These are phyloP conservation scores for Athetis lepigone DNA, from an alignment of 2,888 invertebrate genomes.

Conservation along the genomic window DNA sequence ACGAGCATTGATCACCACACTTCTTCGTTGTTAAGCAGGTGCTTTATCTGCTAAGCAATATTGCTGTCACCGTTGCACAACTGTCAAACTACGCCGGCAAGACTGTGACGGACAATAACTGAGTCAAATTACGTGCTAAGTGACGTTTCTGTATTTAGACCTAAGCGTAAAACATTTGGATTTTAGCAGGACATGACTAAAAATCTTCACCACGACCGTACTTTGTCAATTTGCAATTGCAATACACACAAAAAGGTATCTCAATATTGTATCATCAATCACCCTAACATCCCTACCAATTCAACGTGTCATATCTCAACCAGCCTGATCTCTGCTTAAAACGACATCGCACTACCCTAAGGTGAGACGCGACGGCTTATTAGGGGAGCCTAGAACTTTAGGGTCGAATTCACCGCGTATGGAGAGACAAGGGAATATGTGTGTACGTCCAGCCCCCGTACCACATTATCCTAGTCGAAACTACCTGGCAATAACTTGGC, in stretches of 20 bases:
- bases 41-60: too few species aligned
- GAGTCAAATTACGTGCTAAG: too few species aligned
- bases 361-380: slow-evolving; percentile 88
- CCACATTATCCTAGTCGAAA: slow-evolving; percentile 65
- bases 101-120: too few species aligned
- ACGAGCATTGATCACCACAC: too few species aligned
- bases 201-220: neutral
- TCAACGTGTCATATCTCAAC: slow-evolving; percentile 36
- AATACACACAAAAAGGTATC: neutral
- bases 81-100: too few species aligned
- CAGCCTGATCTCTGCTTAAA: slow-evolving; percentile 69
- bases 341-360: slow-evolving; percentile 79
- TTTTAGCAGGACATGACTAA: neutral
- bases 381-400: slow-evolving; percentile 89
- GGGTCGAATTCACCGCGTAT: slow-evolving; percentile 84
- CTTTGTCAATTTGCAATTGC: neutral
- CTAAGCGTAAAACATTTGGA: too few species aligned
- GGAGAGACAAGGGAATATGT: slow-evolving; percentile 84
- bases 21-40: too few species aligned
- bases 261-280: slow-evolving; percentile 8
- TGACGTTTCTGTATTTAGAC: neutral
- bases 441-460: slow-evolving; percentile 77
- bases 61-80: too few species aligned
- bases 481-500: slow-evolving; percentile 66
- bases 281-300: slow-evolving; percentile 16